Conservation (phyloP, 2,797 vertebrate species). For the Oreochromis mossambicus region DNA sequence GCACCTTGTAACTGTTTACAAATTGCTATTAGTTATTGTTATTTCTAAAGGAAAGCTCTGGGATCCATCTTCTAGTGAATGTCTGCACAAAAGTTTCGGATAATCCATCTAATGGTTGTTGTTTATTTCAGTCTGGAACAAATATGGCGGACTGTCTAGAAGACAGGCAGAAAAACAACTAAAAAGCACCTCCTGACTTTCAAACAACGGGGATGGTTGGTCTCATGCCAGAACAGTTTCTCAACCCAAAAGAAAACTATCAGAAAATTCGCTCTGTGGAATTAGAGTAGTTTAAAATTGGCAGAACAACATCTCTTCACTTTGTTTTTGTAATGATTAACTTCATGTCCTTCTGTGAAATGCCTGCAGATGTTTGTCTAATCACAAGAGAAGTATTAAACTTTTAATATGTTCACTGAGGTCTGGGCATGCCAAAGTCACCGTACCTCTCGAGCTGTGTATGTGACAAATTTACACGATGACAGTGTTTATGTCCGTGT, state of each 20-base stretch:
- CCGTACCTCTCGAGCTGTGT: neutral
- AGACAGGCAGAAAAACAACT: neutral
- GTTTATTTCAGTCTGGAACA: neutral
- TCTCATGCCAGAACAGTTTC: neutral
- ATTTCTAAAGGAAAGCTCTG: neutral
- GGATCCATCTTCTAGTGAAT: neutral
- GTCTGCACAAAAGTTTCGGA: neutral
- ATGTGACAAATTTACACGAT: constrained; percentile 11
- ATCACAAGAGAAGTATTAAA: constrained; percentile 11
- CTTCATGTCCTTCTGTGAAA: constrained; percentile 21
- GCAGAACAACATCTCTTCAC: constrained; percentile 8
- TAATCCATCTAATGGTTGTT: neutral
- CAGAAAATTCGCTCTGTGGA: constrained; percentile 4
- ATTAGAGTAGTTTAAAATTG: constrained; percentile 29
- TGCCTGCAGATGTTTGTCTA: neutral
- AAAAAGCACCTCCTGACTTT: neutral
- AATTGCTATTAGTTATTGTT: neutral
- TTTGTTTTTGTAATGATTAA: constrained; percentile 43
- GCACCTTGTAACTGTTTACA: neutral
- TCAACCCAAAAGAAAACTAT: constrained; percentile 15
- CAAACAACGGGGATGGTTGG: neutral
- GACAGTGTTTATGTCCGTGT: constrained; percentile 1
- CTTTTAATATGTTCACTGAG: neutral
- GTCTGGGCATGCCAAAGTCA: neutral
- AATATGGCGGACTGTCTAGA: neutral